Evolutionary conservation across 2,797 vertebrate genomes (phyloP), one percentile per base, ranked within the genome.

Genomic region (Channa striata): DNA sequence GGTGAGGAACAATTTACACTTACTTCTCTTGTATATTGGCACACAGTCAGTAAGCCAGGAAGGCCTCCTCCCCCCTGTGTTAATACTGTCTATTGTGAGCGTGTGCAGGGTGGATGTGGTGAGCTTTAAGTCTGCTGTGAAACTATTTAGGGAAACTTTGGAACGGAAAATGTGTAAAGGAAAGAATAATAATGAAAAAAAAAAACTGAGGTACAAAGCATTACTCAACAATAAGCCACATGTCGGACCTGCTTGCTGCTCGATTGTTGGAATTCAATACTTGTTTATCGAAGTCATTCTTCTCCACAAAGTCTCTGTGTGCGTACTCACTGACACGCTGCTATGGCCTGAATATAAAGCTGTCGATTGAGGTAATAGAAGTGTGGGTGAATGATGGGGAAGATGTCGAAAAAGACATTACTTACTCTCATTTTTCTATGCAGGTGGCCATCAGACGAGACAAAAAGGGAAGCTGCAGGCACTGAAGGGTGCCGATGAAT

Each of bases 91-190:
- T 84, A 93, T 93, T 94, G 92, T 94, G 89, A 90, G 71, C 52
- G 61, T 83, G 65, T 80, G 72, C 57, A 74, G 83, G 77, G 82
- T 90, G 89, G 81, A 91, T 87, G 81, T 84, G 81, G 63, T 65
- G 68, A 71, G 74, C 75, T 54, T 68, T 81, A 78, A 79, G 80
- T 72, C 80, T 68, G 78, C 72, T 73, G 30, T 64, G 48, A 42
- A 86, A 72, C 91, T 94, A 93, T 93, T 94, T 94, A 61, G 79
- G 85, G 86, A 88, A 81, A 87, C 74, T 74, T 74, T 86, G 82
- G 69, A 91, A 79, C 80, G 87, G 85, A 89, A 90, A 87, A 67
- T 80, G 72, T 76, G 60, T 70, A 66, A 85, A 86, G 84, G 80
- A 91, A 91, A 90, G 83, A 84, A 82, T 84, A 87, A 89, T 89